Evolutionary conservation across 2,888 invertebrate genomes (phyloP).

Genomic region (Schrankia costaestrigalis): DNA sequence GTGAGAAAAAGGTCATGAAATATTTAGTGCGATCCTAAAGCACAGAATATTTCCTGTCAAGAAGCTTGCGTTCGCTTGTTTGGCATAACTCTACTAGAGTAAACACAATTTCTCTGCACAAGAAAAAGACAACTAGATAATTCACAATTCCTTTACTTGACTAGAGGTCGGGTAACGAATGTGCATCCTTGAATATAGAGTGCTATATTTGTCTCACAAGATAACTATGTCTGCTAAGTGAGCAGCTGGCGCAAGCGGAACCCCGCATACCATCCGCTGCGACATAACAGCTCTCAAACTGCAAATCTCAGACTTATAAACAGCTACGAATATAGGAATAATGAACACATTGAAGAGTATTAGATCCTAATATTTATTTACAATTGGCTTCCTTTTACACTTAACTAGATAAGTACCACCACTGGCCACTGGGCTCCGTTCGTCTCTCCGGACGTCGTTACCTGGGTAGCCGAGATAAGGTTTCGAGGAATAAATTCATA

Average conservation of each 20-base stretch:
- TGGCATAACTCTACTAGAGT: too few relatives aligned
- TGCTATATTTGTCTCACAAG: slow-evolving; percentile 29
- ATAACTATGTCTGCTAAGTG: slow-evolving; percentile 26
- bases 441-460: slow-evolving; percentile 7
- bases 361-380: slow-evolving; percentile 4
- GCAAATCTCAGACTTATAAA: slow-evolving; percentile 4
- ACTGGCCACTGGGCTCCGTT: slow-evolving; percentile 10
- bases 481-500: slow-evolving; percentile 16
- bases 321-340: too few relatives aligned
- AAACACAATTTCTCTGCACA: too few relatives aligned
- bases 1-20: too few relatives aligned
- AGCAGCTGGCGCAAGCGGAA: slow-evolving; percentile 38
- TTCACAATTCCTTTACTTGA: too few relatives aligned
- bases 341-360: not conserved
- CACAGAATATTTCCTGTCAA: too few relatives aligned
- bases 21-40: too few relatives aligned
- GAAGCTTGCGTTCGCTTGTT: too few relatives aligned
- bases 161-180: slow-evolving; percentile 3
- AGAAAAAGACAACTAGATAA: too few relatives aligned
- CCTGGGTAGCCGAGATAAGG: slow-evolving; percentile 18
- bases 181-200: slow-evolving; percentile 25
- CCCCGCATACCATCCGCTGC: slow-evolving; percentile 25
- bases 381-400: slow-evolving; percentile 7
- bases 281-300: slow-evolving; percentile 28
- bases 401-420: too few relatives aligned